Conservation (phyloP, 2,888 invertebrate species). For the Baronia brevicornis region DNA sequence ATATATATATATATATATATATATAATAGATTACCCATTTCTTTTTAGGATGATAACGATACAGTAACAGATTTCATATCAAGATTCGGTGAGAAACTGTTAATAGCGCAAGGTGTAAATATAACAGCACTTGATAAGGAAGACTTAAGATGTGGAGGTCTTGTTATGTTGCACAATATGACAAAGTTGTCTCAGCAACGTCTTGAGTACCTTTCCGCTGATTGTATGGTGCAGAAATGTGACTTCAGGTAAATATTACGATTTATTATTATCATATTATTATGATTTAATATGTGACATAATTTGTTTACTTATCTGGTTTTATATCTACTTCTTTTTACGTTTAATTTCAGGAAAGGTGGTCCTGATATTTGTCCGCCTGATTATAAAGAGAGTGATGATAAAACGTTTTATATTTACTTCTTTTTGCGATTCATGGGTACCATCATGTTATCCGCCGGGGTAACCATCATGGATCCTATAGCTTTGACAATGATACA, state of each 20-base stretch:
- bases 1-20: neutral
- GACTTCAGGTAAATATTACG: slow-evolving; percentile 77
- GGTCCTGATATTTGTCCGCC: slow-evolving; percentile 87
- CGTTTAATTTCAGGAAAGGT: slow-evolving; percentile 72
- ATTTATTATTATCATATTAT: slow-evolving; percentile 14
- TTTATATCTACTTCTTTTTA: slow-evolving; percentile 16
- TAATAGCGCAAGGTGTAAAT: slow-evolving; percentile 81
- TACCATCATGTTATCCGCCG: slow-evolving; percentile 87
- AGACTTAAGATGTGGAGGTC: slow-evolving; percentile 84
- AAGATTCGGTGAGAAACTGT: slow-evolving; percentile 79
- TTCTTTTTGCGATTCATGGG: slow-evolving; percentile 86
- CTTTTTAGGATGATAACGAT: slow-evolving; percentile 79
- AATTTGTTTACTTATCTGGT: slow-evolving; percentile 1
- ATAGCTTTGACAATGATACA: slow-evolving; percentile 91
- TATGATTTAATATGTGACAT: slow-evolving; percentile 3
- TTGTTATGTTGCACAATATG: slow-evolving; percentile 80
- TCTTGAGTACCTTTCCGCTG: slow-evolving; percentile 77
- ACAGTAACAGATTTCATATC: slow-evolving; percentile 84
- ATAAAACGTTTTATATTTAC: slow-evolving; percentile 88
- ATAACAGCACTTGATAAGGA: slow-evolving; percentile 83
- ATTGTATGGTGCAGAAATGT: slow-evolving; percentile 86
- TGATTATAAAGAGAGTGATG: slow-evolving; percentile 85
- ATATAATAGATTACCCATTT: neutral
- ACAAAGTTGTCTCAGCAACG: slow-evolving; percentile 73
- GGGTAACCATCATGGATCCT: slow-evolving; percentile 92